Conservation (phyloP, 35 echinoderm and acorn worm species). For the Ptychodera flava region DNA sequence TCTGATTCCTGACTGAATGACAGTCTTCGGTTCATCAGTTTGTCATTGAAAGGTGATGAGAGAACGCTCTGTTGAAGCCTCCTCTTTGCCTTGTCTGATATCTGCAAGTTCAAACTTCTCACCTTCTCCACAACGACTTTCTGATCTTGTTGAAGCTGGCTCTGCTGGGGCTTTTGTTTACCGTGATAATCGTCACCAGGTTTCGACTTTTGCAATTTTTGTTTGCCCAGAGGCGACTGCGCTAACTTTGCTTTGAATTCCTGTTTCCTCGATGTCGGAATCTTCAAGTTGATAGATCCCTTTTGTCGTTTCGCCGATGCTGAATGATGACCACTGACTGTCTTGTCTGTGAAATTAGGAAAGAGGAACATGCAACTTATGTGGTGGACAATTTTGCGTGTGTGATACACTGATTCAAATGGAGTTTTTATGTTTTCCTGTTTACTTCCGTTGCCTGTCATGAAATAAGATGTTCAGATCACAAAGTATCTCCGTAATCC, state of each 20-base stretch:
- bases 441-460: too few species aligned
- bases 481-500: too few species aligned
- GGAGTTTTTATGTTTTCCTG: too few species aligned
- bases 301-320: not conserved
- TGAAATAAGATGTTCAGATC: too few species aligned
- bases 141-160: not conserved
- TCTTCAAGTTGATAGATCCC: not conserved
- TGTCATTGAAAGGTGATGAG: not conserved
- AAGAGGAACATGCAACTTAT: too few species aligned
- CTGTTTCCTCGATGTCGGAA: not conserved
- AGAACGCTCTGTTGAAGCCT: not conserved
- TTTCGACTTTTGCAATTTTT: not conserved
- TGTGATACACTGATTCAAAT: too few species aligned
- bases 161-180: not conserved
- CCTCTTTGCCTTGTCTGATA: not conserved
- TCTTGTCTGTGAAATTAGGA: too few species aligned
- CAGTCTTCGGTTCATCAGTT: not conserved
- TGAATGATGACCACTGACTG: too few species aligned
- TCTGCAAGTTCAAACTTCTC: not conserved
- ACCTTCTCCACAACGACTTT: not conserved
- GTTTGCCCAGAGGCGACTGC: not conserved
- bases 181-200: too few species aligned
- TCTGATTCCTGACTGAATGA: not conserved
- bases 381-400: too few species aligned
- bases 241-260: not conserved